Evolutionary conservation across 2,888 invertebrate species (phyloP).

Genomic region (Aspidapion aeneum): DNA sequence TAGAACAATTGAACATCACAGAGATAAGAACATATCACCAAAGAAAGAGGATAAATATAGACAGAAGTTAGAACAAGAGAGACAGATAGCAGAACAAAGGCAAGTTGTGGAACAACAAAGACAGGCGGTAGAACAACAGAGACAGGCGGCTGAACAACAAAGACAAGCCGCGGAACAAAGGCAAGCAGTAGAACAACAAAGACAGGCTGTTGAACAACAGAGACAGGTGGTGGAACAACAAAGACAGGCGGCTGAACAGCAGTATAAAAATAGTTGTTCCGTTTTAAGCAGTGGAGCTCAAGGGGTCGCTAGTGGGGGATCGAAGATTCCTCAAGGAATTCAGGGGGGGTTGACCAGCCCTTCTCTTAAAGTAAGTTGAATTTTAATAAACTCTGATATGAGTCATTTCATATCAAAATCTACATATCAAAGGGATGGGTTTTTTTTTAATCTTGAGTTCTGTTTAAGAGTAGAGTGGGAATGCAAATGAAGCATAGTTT

Average conservation of each 20-base stretch:
- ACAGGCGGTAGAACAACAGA: constrained; percentile 36
- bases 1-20: background rate
- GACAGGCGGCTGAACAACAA: constrained; percentile 26
- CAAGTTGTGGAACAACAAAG: constrained; percentile 33
- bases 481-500: too few species aligned
- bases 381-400: too few species aligned
- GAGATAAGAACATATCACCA: constrained; percentile 34
- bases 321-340: background rate
- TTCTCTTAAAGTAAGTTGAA: background rate
- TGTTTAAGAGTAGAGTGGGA: too few species aligned
- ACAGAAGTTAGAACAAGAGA: constrained; percentile 25
- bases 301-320: too few species aligned
- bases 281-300: constrained; percentile 17
- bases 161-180: constrained; percentile 16
- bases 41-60: constrained; percentile 35
- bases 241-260: constrained; percentile 13
- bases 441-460: too few species aligned
- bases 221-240: constrained; percentile 17
- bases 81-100: constrained; percentile 16
- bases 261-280: constrained; percentile 22
- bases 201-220: constrained; percentile 26
- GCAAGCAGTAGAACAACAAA: constrained; percentile 32
- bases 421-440: too few species aligned
- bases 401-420: too few species aligned
- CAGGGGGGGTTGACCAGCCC: background rate